These are phyloP conservation scores for Periparus ater DNA, from an alignment of 2,797 vertebrate species.

Conservation along the genomic window DNA sequence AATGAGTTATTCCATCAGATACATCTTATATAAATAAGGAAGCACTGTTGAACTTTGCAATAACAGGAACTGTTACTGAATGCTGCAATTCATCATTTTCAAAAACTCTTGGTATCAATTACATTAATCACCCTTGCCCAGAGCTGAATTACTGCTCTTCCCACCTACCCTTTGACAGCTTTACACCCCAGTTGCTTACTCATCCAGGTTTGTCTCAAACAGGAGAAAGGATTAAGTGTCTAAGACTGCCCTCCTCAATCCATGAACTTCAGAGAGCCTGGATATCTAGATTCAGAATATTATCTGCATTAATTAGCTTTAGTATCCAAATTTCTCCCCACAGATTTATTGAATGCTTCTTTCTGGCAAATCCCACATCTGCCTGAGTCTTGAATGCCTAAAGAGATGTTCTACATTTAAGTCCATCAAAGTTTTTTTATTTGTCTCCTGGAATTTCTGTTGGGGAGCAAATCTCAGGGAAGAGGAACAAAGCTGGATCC, in stretches of 20 bases:
- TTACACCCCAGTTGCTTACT: neutral
- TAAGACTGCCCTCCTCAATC: fast-evolving
- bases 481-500: fast-evolving
- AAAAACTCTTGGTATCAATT: neutral
- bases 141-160: neutral
- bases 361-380: neutral
- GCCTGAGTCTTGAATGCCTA: neutral
- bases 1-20: neutral
- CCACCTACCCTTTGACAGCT: neutral
- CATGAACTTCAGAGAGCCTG: neutral
- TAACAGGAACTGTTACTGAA: neutral
- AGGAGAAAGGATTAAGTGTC: neutral
- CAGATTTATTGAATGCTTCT: fast-evolving
- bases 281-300: neutral
- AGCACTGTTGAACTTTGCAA: neutral
- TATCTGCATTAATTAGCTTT: neutral
- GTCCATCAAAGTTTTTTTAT: neutral
- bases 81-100: neutral
- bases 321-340: neutral
- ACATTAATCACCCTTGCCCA: neutral
- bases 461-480: neutral
- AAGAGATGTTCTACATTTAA: neutral
- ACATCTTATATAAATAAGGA: neutral
- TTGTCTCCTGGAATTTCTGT: neutral
- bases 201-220: neutral